These are phyloP conservation scores for Melanostoma mellinum DNA, from an alignment of 2,888 invertebrate genomes.

Conservation along the genomic window DNA sequence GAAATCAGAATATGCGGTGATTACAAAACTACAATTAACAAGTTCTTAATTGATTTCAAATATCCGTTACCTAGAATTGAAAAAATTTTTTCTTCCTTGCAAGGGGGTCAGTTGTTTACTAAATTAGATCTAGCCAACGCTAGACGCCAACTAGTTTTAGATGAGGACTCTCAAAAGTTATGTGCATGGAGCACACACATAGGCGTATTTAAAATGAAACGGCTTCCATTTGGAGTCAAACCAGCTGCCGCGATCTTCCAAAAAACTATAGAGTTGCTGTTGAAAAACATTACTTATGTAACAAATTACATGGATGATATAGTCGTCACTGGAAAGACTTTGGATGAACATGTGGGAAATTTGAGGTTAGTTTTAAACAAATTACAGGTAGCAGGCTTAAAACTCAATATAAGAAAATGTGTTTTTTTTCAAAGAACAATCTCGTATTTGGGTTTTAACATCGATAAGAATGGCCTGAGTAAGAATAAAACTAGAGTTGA, in stretches of 20 bases:
- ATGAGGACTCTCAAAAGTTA: constrained; percentile 14
- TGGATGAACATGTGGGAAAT: constrained; percentile 21
- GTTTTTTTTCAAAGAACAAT: constrained; percentile 20
- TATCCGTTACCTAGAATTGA: constrained; percentile 22
- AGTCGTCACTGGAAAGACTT: constrained; percentile 22
- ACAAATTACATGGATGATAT: neutral
- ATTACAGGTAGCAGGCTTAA: constrained; percentile 3
- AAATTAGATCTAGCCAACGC: constrained; percentile 28
- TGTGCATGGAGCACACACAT: constrained; percentile 31
- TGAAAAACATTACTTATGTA: too few species aligned
- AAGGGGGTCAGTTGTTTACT: constrained; percentile 59
- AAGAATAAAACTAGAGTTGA: constrained; percentile 16
- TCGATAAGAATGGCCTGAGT: constrained; percentile 9
- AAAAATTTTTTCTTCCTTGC: constrained; percentile 26
- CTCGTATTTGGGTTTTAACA: constrained; percentile 17
- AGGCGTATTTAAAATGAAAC: constrained; percentile 21
- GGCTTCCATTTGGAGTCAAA: constrained; percentile 14
- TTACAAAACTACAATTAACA: constrained; percentile 22
- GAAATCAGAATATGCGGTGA: constrained; percentile 3
- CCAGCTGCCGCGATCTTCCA: neutral
- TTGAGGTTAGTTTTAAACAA: constrained; percentile 7
- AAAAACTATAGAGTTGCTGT: too few species aligned
- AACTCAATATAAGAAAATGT: constrained; percentile 11
- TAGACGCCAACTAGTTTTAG: constrained; percentile 8
- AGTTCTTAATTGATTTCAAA: constrained; percentile 26